These are phyloP conservation scores for Urocynchramus pylzowi DNA, from an alignment of 2,113 vertebrate species.

Conservation along the genomic window DNA sequence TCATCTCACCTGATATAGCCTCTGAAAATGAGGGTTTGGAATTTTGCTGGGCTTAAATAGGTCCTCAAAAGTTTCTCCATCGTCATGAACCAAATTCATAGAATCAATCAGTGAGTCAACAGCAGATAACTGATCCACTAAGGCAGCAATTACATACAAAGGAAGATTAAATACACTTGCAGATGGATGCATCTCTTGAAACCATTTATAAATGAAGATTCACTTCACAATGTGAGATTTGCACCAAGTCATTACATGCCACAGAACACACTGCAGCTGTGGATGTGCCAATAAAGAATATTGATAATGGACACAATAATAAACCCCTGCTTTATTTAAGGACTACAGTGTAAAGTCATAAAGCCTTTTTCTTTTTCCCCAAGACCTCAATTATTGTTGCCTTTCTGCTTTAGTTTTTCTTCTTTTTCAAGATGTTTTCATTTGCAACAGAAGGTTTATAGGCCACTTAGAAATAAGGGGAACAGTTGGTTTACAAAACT, in stretches of 20 bases:
- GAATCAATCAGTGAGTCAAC: constrained; percentile 89
- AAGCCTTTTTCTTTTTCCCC: background rate
- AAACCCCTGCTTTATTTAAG: constrained; percentile 14
- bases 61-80: constrained; percentile 77
- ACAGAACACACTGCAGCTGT: background rate
- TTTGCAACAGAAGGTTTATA: constrained; percentile 35
- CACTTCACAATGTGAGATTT: background rate
- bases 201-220: background rate
- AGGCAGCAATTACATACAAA: background rate
- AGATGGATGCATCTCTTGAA: background rate
- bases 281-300: background rate
- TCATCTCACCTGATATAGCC: constrained; percentile 88
- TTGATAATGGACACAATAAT: background rate
- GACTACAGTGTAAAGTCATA: background rate
- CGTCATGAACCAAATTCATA: constrained; percentile 86
- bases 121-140: constrained; percentile 84
- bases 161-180: background rate
- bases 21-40: constrained; percentile 92
- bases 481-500: constrained; percentile 8
- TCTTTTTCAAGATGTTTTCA: constrained; percentile 25
- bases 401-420: background rate
- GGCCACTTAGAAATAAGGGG: background rate
- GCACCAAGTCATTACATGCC: background rate
- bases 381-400: background rate
- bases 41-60: constrained; percentile 85